Evolutionary conservation across 1,140 invertebrate species (phyloP).

Genomic region (Tetramorium parvispinum): DNA sequence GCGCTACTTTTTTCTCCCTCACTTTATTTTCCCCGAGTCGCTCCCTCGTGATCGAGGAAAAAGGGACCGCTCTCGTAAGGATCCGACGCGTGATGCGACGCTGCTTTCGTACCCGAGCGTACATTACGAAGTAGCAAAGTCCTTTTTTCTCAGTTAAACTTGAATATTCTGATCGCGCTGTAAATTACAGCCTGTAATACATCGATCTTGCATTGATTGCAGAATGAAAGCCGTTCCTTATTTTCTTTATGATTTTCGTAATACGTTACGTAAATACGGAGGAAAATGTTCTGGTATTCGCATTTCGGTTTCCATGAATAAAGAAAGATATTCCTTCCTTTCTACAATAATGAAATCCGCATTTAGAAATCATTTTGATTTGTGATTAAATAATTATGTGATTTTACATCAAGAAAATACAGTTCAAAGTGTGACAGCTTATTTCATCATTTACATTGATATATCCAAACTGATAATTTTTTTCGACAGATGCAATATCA

Average conservation of each 20-base stretch:
- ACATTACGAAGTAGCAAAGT: background rate
- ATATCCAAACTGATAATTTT: background rate
- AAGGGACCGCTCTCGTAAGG: slow-evolving; percentile 19
- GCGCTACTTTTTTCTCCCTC: background rate
- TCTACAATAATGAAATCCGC: background rate
- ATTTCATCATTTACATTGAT: background rate
- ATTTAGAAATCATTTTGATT: background rate
- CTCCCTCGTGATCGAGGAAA: slow-evolving; percentile 24
- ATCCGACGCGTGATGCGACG: background rate
- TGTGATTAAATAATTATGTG: background rate
- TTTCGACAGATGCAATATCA: background rate
- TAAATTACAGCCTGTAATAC: background rate
- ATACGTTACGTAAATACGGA: background rate
- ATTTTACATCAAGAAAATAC: background rate
- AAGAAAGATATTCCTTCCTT: background rate
- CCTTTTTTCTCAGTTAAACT: background rate
- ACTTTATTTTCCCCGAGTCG: slow-evolving; percentile 23
- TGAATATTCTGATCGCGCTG: background rate
- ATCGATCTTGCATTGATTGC: background rate
- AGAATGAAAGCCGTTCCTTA: background rate
- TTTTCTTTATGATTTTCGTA: background rate
- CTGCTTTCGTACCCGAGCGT: background rate
- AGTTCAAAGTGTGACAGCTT: background rate
- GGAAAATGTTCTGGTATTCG: background rate
- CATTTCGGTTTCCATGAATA: background rate